Evolutionary conservation across 2,113 vertebrate species (phyloP), one percentile per base, ranked within the genome.

Genomic region (Pachyramphus minor): DNA sequence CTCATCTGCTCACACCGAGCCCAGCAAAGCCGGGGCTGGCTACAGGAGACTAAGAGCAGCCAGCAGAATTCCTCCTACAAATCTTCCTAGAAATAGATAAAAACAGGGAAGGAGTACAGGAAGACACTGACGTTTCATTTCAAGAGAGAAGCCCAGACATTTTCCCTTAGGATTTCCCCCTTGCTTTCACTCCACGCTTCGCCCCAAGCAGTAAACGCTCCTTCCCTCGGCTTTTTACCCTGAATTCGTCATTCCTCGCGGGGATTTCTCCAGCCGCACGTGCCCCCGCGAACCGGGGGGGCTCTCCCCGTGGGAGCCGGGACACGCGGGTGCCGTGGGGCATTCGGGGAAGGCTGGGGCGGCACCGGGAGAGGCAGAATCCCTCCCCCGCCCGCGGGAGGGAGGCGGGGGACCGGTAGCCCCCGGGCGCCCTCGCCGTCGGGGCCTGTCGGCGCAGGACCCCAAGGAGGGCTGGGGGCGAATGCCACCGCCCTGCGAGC

Each of bases 231-330:
- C 20, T 49, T 31, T 50, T 4, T 4, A 15, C 6, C 27, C 50
- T n/a, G 1, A 18, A 8, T 3, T 11, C 8, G 30, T 13, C 6
- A 1, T 4, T 69, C 45, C 45, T 50, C 4, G 15, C 13, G 11
- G 5, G 25, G 44, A 8, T 37, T 22, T 7, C 45, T 5, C 4
- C 6, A 14, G 62, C 39, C 8, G 21, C 9, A 16, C 25, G 12
- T 11, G 55, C 28, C 2, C 33, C 3, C 62, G 2, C 3, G 12
- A 2, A 6, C 17, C 6, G 8, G 7, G 8, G 23, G 1, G 8
- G 2, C 27, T 23, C n/a, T 21, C 18, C 64, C 47, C 6, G 33
- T 0, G 49, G 31, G 27, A 17, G 58, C 23, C 17, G 6, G 33
- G 55, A 60, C 67, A 55, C 50, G 49, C 50, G 45, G 19, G 31